These are phyloP conservation scores for Magallana ariakensis DNA, from an alignment of 1,140 invertebrate species.

Conservation along the genomic window DNA sequence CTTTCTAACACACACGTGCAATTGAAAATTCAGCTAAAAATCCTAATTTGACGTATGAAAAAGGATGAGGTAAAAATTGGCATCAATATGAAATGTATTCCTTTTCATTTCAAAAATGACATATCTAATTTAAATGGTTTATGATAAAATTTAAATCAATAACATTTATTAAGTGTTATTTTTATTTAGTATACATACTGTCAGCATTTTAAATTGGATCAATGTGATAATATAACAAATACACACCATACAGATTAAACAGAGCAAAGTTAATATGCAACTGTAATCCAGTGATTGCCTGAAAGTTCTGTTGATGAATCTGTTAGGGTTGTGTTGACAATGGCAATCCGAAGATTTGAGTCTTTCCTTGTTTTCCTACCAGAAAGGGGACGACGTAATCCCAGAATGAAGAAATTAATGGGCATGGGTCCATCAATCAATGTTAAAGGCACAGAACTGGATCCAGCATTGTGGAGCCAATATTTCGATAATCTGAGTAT, in stretches of 20 bases:
- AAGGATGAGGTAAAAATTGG: no score
- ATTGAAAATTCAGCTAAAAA: no score
- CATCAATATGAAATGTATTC: no score
- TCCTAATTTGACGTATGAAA: no score
- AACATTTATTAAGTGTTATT: no score
- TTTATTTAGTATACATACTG: no score
- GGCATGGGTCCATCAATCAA: constrained; percentile 4
- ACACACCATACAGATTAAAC: background rate
- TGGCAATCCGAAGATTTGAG: background rate
- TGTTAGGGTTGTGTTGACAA: background rate
- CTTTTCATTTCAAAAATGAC: no score
- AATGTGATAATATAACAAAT: no score
- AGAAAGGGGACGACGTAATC: background rate
- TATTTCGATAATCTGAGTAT: background rate
- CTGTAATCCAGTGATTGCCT: constrained; percentile 1
- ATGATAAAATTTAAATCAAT: no score
- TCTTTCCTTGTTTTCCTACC: constrained; percentile 20
- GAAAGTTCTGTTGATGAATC: background rate
- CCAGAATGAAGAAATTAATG: background rate
- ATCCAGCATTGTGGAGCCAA: background rate
- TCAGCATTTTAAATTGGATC: no score
- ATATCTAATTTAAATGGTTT: no score
- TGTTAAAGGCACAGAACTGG: background rate
- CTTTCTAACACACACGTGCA: no score
- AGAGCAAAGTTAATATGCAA: background rate